phyloP scores from a whole-genome alignment of 2,113 vertebrate genomes.

The Halcyon senegalensis region DNA sequence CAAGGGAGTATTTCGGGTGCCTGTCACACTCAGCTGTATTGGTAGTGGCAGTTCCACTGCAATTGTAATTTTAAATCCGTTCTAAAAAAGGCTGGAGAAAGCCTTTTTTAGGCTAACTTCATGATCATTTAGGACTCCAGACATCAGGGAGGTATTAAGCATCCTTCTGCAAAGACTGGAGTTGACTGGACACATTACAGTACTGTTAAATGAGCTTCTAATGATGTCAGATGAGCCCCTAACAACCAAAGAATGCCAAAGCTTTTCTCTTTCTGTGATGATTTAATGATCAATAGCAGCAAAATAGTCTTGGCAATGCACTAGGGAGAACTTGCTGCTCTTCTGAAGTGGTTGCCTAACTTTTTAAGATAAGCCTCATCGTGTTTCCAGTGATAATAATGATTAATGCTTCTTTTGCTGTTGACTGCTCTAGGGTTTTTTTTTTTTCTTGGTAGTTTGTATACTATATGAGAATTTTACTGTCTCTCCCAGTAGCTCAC shows the following conservation, averaged over 20 bases:
- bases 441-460: not conserved
- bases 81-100: not conserved
- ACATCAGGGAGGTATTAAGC: not conserved
- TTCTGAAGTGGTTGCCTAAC: constrained; percentile 14
- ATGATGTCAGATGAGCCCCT: not conserved
- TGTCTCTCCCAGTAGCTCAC: not conserved
- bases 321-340: not conserved
- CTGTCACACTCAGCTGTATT: not conserved
- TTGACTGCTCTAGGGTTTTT: not conserved
- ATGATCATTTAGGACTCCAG: not conserved
- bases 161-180: not conserved
- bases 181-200: not conserved
- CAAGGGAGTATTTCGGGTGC: not conserved
- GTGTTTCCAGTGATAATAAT: not conserved
- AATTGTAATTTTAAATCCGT: not conserved
- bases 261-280: not conserved
- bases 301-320: not conserved
- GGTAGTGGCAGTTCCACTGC: not conserved
- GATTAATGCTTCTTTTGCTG: constrained; percentile 6
- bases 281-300: not conserved
- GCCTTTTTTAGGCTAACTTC: not conserved
- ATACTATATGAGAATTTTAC: not conserved
- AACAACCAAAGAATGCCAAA: not conserved
- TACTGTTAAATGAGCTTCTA: not conserved
- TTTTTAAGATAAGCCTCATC: constrained; percentile 4